A percentile compares a stretch with the other conserved stretches of the same genome.
Evolutionary conservation across 1,140 invertebrate genomes (phyloP).

Genomic region (Parasteatoda tepidariorum): DNA sequence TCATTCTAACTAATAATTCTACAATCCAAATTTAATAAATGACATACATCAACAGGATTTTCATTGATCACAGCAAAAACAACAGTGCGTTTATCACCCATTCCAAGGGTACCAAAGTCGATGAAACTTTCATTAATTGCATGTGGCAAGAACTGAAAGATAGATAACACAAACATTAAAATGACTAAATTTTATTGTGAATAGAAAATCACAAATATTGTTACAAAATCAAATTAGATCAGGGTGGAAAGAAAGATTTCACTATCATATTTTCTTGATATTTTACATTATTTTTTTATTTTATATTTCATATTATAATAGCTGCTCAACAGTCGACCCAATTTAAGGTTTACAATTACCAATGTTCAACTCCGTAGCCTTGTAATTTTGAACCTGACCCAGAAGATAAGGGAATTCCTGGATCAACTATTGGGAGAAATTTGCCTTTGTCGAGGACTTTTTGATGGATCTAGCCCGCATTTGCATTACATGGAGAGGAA

Average conservation of each 20-base stretch:
- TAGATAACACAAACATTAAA: neutral
- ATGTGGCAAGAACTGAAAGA: conserved; percentile 69
- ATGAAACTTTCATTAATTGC: conserved; percentile 73
- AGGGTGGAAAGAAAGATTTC: neutral
- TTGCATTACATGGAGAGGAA: too few relatives aligned
- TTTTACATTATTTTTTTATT: too few relatives aligned
- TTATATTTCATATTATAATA: too few relatives aligned
- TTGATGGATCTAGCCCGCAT: too few relatives aligned
- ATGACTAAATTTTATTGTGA: neutral
- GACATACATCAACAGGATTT: conserved; percentile 78
- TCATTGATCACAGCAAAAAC: conserved; percentile 81
- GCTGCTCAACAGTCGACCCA: too few relatives aligned
- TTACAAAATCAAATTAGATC: too few relatives aligned
- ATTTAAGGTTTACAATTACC: too few relatives aligned
- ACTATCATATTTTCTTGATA: neutral
- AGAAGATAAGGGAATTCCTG: too few relatives aligned
- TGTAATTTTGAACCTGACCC: too few relatives aligned
- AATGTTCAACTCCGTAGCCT: too few relatives aligned
- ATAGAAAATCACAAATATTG: neutral
- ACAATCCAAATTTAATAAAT: neutral
- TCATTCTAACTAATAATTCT: neutral
- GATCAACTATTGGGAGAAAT: too few relatives aligned
- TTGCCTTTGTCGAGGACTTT: too few relatives aligned
- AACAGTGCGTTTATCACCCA: conserved; percentile 76
- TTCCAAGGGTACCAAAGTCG: conserved; percentile 81